Percentiles rank a stretch among this genome's conserved stretches.
Conservation (phyloP, 2,113 vertebrate genomes). For the Uria aalge region DNA sequence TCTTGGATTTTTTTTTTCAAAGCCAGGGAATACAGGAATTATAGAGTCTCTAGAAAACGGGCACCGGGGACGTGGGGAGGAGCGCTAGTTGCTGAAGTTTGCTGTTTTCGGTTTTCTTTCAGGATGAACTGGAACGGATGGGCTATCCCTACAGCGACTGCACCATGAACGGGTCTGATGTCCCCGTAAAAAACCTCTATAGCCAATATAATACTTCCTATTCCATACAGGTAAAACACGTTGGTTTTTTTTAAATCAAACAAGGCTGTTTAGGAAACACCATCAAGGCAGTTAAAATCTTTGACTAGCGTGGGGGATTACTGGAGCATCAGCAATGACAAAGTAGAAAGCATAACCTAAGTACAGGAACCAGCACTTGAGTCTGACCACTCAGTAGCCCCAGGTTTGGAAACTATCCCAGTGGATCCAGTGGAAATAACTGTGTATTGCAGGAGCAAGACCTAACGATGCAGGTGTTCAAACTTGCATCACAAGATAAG, state of each 20-base stretch:
- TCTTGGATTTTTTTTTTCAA: neutral
- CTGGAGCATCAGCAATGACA: neutral
- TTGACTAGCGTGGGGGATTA: neutral
- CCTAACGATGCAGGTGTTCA: no score
- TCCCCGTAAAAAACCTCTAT: constrained; percentile 74
- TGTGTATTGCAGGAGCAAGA: neutral
- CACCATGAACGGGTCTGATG: constrained; percentile 74
- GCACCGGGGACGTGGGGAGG: neutral
- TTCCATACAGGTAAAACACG: constrained; percentile 71
- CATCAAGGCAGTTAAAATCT: neutral
- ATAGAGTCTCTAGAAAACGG: neutral
- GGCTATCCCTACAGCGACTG: constrained; percentile 78
- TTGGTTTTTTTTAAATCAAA: neutral
- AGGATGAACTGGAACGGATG: constrained; percentile 78
- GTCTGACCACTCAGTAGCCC: neutral
- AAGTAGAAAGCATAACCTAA: neutral
- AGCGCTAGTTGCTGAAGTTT: accelerated
- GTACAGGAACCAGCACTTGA: neutral
- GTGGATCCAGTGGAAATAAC: neutral
- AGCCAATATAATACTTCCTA: constrained; percentile 70
- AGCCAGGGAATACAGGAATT: neutral
- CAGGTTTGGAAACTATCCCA: neutral
- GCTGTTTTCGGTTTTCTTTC: neutral
- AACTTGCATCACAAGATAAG: neutral
- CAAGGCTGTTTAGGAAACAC: neutral